Evolutionary conservation across 2,888 invertebrate species (phyloP), one percentile per base, ranked within the genome.

Genomic region (Desoria tigrina): DNA sequence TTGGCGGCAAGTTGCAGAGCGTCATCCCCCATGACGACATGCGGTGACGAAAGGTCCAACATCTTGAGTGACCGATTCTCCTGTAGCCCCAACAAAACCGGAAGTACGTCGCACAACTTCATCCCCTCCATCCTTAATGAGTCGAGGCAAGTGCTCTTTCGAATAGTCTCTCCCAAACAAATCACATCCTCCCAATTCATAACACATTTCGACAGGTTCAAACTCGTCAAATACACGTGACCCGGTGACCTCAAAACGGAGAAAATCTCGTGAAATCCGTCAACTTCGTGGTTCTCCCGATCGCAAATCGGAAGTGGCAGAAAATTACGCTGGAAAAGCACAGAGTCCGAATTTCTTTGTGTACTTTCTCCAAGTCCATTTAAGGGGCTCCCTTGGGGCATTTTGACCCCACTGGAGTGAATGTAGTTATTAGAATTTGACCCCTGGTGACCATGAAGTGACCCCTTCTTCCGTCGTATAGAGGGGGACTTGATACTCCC

Each of bases 131-230:
- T 80, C 67, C 84, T 80, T 37, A 84, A 78, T 16, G 84, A 84
- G 72, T 84, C 83, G 69, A 84, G 79, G 68, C 82, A 82, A 26
- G 80, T 80, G 16, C 83, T 83, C 64, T 82, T 79, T 49, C 84
- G 79, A 59, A 84, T 81, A 28, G 83, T 84, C 84, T 28, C 73
- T 45, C 84, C 84, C 62, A 84, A 79, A 74, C 84, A 84, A 75
- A 84, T 82, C 54, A 68, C 68, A 65, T 68, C 68, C 65, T 66
- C 71, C 71, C 66, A 77, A 54, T 80, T 83, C 74, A 84, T 77
- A 67, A 84, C 82, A 78, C 84, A 84, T 77, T 84, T 84, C 74
- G 83, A 84, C 69, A 84, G 82, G 79, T 84, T 84, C 68, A 84
- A 78, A 66, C 83, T 83, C 74, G 83, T 80, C 65, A 84, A 79